These are phyloP conservation scores for Okapia johnstoni DNA, from an alignment of 2,113 vertebrate genomes.

Conservation along the genomic window DNA sequence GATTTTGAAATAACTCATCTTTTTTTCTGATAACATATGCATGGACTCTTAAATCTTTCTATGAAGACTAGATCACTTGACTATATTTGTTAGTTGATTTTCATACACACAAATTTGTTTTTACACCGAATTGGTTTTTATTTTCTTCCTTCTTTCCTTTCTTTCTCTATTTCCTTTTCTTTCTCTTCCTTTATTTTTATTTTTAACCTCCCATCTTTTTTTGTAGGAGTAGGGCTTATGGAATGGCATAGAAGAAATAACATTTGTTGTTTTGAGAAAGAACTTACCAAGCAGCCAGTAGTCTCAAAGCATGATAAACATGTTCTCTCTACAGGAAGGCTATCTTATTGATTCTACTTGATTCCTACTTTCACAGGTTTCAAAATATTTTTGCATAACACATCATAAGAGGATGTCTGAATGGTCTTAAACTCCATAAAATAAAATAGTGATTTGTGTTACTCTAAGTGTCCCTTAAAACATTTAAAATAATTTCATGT, in stretches of 20 bases:
- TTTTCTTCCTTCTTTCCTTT: not conserved
- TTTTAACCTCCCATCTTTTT: no score
- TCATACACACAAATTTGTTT: not conserved
- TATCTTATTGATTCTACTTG: not conserved
- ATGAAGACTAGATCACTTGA: not conserved
- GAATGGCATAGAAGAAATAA: not conserved
- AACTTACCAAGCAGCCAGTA: not conserved
- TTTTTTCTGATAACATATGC: not conserved
- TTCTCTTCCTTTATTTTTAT: not conserved
- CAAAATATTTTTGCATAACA: not conserved
- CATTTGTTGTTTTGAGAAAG: not conserved
- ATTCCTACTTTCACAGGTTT: not conserved
- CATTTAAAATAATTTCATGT: not conserved
- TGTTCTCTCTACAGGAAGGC: not conserved
- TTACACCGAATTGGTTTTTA: not conserved
- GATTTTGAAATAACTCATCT: not conserved
- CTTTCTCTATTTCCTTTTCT: not conserved
- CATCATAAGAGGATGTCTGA: not conserved
- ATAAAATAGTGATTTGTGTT: not conserved
- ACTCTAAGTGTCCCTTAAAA: not conserved
- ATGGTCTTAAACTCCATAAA: not conserved
- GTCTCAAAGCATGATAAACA: not conserved
- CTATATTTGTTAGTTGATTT: not conserved
- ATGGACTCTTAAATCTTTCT: not conserved
- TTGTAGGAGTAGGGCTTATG: not conserved